phyloP scores from a whole-genome alignment of 2,888 invertebrate genomes.

The Trachelus tabidus region DNA sequence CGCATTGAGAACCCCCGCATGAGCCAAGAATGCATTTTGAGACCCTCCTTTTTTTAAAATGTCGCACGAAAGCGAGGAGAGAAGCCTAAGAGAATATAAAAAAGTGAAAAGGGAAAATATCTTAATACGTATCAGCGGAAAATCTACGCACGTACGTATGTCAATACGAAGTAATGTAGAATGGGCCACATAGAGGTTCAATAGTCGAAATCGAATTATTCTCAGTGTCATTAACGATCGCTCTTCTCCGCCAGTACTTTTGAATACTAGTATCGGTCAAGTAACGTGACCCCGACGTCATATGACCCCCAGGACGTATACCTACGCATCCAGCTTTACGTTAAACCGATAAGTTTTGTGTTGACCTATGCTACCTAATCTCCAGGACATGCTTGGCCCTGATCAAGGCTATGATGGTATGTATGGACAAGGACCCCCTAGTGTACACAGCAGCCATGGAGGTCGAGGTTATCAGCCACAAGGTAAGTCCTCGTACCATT shows the following conservation, averaged over 20 bases:
- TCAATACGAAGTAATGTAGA: neutral
- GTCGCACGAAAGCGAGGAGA: neutral
- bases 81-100: neutral
- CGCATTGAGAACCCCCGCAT: neutral
- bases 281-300: neutral
- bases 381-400: constrained; percentile 88
- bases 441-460: constrained; percentile 84
- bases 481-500: constrained; percentile 73
- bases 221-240: neutral
- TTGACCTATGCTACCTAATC: constrained; percentile 65
- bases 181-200: neutral
- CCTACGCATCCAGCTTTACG: neutral
- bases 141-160: neutral
- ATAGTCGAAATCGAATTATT: neutral
- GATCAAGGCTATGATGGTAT: constrained; percentile 94
- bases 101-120: neutral
- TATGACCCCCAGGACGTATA: neutral
- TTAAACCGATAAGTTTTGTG: constrained; percentile 46
- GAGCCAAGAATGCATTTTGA: neutral
- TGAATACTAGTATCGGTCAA: neutral
- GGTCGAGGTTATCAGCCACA: constrained; percentile 84
- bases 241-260: neutral
- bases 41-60: neutral
- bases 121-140: neutral
- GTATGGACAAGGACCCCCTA: constrained; percentile 92